phyloP scores from a whole-genome alignment of 2,888 invertebrate species.

The Opisthograptis luteolata region DNA sequence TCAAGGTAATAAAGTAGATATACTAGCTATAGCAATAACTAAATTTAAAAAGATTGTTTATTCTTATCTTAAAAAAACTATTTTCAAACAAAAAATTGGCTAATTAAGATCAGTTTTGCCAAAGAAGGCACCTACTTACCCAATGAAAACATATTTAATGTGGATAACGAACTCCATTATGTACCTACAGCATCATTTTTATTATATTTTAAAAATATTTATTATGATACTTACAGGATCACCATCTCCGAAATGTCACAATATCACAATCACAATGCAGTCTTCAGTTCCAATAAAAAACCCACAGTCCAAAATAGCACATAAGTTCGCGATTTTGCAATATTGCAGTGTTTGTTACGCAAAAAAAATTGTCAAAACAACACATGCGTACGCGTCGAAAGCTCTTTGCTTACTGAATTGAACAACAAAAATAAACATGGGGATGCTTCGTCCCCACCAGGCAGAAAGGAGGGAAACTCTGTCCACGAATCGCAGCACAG shows the following conservation, averaged over 20 bases:
- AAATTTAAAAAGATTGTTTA: too few relatives aligned
- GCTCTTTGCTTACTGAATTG: slow-evolving; percentile 77
- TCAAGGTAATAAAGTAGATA: too few relatives aligned
- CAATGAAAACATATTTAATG: too few relatives aligned
- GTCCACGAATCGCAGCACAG: slow-evolving; percentile 54
- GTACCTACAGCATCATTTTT: neutral
- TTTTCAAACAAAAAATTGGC: too few relatives aligned
- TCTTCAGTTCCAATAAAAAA: slow-evolving; percentile 30
- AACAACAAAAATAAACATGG: slow-evolving; percentile 81
- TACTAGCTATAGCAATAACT: too few relatives aligned
- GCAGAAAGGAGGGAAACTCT: slow-evolving; percentile 51
- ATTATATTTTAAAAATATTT: neutral
- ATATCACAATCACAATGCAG: slow-evolving; percentile 57
- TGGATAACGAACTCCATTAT: too few relatives aligned
- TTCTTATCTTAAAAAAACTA: too few relatives aligned
- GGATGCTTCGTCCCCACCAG: slow-evolving; percentile 72
- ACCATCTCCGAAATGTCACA: slow-evolving; percentile 71
- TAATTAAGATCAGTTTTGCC: too few relatives aligned
- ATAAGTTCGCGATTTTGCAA: slow-evolving; percentile 38
- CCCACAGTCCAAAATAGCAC: slow-evolving; percentile 45
- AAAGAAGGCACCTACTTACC: too few relatives aligned
- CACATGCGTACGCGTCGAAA: slow-evolving; percentile 60
- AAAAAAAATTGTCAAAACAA: slow-evolving; percentile 29
- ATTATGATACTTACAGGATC: slow-evolving; percentile 72
- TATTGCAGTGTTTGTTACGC: slow-evolving; percentile 34